Conservation (phyloP, 2,113 vertebrate genomes). For the Rhinogobius similis region DNA sequence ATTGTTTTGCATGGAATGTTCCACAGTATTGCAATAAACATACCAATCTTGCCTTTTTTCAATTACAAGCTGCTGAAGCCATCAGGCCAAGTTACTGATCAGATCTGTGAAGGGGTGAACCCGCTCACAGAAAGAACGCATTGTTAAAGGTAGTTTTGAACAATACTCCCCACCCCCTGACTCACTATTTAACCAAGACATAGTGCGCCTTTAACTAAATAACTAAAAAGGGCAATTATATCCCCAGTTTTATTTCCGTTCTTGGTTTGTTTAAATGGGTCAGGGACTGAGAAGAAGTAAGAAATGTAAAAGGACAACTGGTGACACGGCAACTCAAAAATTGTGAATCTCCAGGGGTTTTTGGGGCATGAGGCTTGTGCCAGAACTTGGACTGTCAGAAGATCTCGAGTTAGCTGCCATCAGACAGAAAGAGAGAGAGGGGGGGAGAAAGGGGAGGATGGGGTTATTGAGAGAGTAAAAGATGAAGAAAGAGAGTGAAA, state of each 20-base stretch:
- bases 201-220: background rate
- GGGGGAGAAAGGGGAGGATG: background rate
- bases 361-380: conserved; percentile 43
- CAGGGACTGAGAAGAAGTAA: conserved; percentile 22
- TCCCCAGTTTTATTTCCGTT: conserved; percentile 8
- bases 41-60: too few species aligned
- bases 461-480: too few species aligned
- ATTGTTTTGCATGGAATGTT: too few species aligned
- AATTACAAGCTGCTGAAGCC: too few species aligned
- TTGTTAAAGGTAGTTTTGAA: too few species aligned
- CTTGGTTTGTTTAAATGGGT: conserved; percentile 39
- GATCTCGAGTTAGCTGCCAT: conserved; percentile 41
- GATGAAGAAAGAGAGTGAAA: too few species aligned
- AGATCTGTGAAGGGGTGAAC: too few species aligned
- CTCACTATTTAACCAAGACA: too few species aligned
- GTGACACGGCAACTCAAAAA: conserved; percentile 36
- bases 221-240: background rate
- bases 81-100: too few species aligned
- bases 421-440: conserved; percentile 1
- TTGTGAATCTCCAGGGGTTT: conserved; percentile 30
- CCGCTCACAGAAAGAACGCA: too few species aligned
- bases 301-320: conserved; percentile 35
- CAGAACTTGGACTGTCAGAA: conserved; percentile 30
- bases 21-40: too few species aligned
- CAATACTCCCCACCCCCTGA: too few species aligned